Evolutionary conservation across 2,888 invertebrate genomes (phyloP).

Genomic region (Sipunculus nudus): DNA sequence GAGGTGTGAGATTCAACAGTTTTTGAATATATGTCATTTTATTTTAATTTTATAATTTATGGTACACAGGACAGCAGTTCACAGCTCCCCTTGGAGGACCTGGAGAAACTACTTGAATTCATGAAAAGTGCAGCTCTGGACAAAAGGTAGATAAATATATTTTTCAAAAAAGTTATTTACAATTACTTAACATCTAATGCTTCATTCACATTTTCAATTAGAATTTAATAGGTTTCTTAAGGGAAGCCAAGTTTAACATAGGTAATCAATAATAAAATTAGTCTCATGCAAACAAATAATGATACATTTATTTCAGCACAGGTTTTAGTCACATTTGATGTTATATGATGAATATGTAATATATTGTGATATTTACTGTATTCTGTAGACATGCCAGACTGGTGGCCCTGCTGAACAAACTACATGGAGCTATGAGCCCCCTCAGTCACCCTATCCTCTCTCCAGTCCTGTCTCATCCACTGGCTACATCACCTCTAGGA

Average conservation of each 20-base stretch:
- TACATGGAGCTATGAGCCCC: slow-evolving; percentile 39
- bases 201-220: too few relatives aligned
- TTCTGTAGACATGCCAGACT: slow-evolving; percentile 57
- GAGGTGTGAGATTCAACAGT: too few relatives aligned
- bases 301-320: not conserved
- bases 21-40: too few relatives aligned
- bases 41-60: too few relatives aligned
- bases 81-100: slow-evolving; percentile 77
- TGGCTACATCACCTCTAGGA: slow-evolving; percentile 42
- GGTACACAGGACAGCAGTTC: slow-evolving; percentile 70
- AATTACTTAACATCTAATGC: too few relatives aligned
- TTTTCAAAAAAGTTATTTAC: too few relatives aligned
- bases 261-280: too few relatives aligned
- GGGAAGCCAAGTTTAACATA: too few relatives aligned
- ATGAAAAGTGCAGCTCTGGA: slow-evolving; percentile 68
- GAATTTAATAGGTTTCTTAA: too few relatives aligned
- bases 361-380: not conserved
- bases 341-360: too few relatives aligned
- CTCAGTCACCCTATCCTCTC: slow-evolving; percentile 35
- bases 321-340: too few relatives aligned
- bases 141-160: slow-evolving; percentile 69
- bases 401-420: slow-evolving; percentile 57
- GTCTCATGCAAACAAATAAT: too few relatives aligned
- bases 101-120: slow-evolving; percentile 74
- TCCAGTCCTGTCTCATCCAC: slow-evolving; percentile 52